Evolutionary conservation across 2,888 invertebrate genomes (phyloP).

Genomic region (Drosophila peninsularis): DNA sequence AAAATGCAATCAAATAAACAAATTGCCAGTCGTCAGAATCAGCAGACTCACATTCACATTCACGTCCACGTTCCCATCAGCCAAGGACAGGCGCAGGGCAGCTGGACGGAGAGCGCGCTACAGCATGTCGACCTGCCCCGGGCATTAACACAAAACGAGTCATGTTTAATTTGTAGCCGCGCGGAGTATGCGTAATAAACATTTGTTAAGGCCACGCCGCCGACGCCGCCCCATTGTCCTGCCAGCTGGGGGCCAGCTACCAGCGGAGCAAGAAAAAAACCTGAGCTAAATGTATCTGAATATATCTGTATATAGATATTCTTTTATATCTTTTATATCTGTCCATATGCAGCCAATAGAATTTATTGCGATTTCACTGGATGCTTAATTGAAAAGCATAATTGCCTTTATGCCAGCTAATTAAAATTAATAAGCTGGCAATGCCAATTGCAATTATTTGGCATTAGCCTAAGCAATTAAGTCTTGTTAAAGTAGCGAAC

Average conservation of each 20-base stretch:
- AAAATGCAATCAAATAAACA: slow-evolving; percentile 69
- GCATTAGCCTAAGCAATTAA: slow-evolving; percentile 1
- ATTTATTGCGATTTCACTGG: slow-evolving; percentile 1
- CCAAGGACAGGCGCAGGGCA: too few species aligned
- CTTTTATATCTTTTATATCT: background rate
- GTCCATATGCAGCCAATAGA: background rate
- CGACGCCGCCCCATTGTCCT: background rate
- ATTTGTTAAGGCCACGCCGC: slow-evolving; percentile 40
- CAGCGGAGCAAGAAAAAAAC: background rate
- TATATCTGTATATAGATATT: background rate
- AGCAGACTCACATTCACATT: slow-evolving; percentile 30
- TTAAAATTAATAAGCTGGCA: slow-evolving; percentile 1
- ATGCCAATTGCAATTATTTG: background rate
- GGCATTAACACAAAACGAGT: slow-evolving; percentile 49
- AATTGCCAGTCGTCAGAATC: slow-evolving; percentile 61
- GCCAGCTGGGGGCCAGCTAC: background rate
- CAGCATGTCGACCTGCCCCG: slow-evolving; percentile 26
- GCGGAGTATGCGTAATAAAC: slow-evolving; percentile 57
- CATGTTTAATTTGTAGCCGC: slow-evolving; percentile 58
- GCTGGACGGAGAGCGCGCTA: background rate
- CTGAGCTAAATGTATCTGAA: background rate
- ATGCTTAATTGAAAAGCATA: slow-evolving; percentile 11
- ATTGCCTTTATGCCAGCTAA: slow-evolving; percentile 5
- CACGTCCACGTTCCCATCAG: slow-evolving; percentile 20
- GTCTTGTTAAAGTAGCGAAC: background rate